Evolutionary conservation across 2,797 vertebrate species (phyloP).

Genomic region (Danionella dracula): DNA sequence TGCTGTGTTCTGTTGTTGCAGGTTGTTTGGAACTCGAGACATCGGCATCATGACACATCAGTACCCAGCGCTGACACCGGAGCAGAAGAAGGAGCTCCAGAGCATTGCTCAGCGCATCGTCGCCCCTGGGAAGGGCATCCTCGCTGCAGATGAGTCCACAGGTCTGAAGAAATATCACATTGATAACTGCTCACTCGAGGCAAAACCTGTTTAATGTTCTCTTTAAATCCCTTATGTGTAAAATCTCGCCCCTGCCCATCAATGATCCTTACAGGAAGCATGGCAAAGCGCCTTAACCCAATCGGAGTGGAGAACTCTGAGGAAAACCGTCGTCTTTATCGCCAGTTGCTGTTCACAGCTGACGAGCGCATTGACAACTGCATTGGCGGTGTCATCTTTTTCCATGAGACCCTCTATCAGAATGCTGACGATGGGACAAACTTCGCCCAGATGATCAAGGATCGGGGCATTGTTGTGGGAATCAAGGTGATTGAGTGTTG

Average conservation of each 20-base stretch:
- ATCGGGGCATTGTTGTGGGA: conserved; percentile 88
- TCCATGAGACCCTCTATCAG: conserved; percentile 97
- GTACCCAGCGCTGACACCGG: conserved; percentile 79
- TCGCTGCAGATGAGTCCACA: conserved; percentile 75
- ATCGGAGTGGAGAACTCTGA: conserved; percentile 96
- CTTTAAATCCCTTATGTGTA: background rate
- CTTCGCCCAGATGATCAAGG: conserved; percentile 85
- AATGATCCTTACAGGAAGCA: conserved; percentile 81
- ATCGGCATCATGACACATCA: conserved; percentile 70
- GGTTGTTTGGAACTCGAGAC: conserved; percentile 42
- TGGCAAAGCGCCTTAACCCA: conserved; percentile 91
- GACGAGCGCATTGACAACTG: conserved; percentile 87
- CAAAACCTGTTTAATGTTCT: too few species aligned
- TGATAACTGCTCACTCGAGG: background rate
- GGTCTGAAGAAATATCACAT: conserved; percentile 47
- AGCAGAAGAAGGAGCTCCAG: conserved; percentile 85
- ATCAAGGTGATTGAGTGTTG: conserved; percentile 86
- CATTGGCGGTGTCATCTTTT: conserved; percentile 95
- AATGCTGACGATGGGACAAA: conserved; percentile 80
- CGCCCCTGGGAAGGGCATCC: conserved; percentile 73
- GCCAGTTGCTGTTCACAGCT: conserved; percentile 90
- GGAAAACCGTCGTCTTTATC: conserved; percentile 92
- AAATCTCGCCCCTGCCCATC: too few species aligned
- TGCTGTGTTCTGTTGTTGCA: background rate
- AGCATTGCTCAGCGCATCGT: conserved; percentile 68